Evolutionary conservation across 2,797 vertebrate genomes (phyloP), one percentile per base, ranked within the genome.

Genomic region (Lithobates sylvaticus): DNA sequence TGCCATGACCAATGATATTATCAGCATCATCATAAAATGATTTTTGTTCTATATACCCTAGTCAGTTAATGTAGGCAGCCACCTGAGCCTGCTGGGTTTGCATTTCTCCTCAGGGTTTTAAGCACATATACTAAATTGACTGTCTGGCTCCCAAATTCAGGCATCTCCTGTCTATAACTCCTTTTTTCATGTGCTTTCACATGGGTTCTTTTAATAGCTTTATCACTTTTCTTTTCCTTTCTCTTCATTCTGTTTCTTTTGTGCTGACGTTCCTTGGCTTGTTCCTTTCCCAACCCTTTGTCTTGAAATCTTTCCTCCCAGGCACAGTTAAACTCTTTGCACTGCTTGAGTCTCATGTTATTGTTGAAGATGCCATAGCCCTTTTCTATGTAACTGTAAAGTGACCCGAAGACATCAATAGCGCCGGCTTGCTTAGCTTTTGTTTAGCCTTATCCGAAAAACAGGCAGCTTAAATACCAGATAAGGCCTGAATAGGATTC

Each of bases 251-350:
- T 82, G n/a, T 47, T 21, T 72, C 29, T 39, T 72, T 3, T 36
- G 29, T 7, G 32, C 32, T 21, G n/a, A 39, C 3, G 16, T 58
- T 81, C 32, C 23, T 67, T 27, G 32, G 27, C 5, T 67, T 58
- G 65, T 9, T 74, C 67, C 44, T 61, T 76, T 58, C 32, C 26
- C 26, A 58, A 64, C n/a, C 72, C 42, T 83, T 1, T 32, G 21
- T 75, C 61, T 68, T 21, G 21, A 15, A 61, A 44, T 76, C 27
- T 75, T 64, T 23, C 50, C 81, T 76, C 10, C n/a, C 44, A 36
- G 81, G 39, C 72, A 68, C 72, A 68, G 27, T 76, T 75, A 83
- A 68, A 76, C 72, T 75, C 72, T 47, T n/a, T 32, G 42, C 72
- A n/a, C 71, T 76, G 26, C 72, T 39, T 10, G n/a, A 26, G 72